phyloP scores from a whole-genome alignment of 2,113 vertebrate genomes.

The Piaya cayana region DNA sequence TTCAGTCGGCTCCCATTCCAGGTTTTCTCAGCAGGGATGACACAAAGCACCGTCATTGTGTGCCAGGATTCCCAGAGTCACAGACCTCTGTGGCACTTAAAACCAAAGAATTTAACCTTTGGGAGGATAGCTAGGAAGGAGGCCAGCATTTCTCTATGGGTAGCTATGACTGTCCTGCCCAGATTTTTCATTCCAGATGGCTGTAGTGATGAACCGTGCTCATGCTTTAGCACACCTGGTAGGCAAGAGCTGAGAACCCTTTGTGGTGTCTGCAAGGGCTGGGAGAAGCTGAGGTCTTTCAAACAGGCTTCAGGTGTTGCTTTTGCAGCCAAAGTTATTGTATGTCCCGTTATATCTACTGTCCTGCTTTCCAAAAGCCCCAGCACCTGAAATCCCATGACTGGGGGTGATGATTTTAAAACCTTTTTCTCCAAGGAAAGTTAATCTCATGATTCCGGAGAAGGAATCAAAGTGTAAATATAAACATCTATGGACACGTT shows the following conservation, averaged over 20 bases:
- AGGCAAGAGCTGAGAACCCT: background rate
- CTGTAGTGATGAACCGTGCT: background rate
- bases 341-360: background rate
- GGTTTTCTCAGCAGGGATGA: background rate
- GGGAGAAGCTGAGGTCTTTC: background rate
- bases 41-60: background rate
- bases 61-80: background rate
- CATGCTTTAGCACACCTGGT: background rate
- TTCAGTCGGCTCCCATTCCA: background rate
- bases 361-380: background rate
- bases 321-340: background rate
- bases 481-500: fast-evolving
- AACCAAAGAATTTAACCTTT: background rate
- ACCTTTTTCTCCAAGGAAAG: background rate
- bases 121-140: background rate
- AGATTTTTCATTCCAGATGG: background rate
- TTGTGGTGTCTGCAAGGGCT: background rate
- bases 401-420: background rate
- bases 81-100: background rate
- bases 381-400: background rate
- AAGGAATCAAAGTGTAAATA: background rate
- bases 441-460: background rate
- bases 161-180: background rate
- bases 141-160: background rate
- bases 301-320: background rate